phyloP scores from a whole-genome alignment of 2,888 invertebrate species.

The Pemphredon lugubris region DNA sequence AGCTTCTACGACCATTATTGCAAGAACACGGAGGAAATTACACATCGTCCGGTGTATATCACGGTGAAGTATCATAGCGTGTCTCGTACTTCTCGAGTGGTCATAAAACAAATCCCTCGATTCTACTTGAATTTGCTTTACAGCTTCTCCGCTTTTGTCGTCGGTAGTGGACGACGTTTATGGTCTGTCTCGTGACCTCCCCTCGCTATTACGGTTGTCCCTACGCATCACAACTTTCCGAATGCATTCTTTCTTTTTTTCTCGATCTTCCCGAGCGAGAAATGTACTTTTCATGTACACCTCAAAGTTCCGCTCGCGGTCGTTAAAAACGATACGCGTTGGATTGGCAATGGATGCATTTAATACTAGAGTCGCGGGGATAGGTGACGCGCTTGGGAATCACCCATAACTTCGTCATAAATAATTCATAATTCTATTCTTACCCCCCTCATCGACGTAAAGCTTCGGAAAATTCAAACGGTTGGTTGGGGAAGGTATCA shows the following conservation, averaged over 20 bases:
- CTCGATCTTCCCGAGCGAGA: background rate
- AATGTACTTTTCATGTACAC: no score
- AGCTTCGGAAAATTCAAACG: background rate
- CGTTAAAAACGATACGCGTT: background rate
- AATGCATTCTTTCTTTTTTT: background rate
- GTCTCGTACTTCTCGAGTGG: slow-evolving; percentile 15
- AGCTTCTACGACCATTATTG: slow-evolving; percentile 11
- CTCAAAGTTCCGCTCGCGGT: no score
- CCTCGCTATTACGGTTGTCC: background rate
- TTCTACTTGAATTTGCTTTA: slow-evolving; percentile 36
- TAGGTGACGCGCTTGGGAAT: background rate
- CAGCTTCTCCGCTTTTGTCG: slow-evolving; percentile 7
- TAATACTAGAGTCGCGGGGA: background rate
- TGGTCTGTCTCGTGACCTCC: background rate
- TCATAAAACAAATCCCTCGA: slow-evolving; percentile 48
- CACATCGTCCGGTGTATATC: slow-evolving; percentile 1
- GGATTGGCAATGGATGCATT: background rate
- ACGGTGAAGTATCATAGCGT: background rate
- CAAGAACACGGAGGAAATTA: slow-evolving; percentile 24
- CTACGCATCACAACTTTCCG: background rate
- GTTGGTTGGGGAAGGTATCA: background rate
- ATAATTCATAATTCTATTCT: no score
- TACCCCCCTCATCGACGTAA: background rate
- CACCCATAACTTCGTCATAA: background rate
- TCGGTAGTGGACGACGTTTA: background rate